These are phyloP conservation scores for Idaea dimidiata DNA, from an alignment of 2,888 invertebrate species.

Conservation along the genomic window DNA sequence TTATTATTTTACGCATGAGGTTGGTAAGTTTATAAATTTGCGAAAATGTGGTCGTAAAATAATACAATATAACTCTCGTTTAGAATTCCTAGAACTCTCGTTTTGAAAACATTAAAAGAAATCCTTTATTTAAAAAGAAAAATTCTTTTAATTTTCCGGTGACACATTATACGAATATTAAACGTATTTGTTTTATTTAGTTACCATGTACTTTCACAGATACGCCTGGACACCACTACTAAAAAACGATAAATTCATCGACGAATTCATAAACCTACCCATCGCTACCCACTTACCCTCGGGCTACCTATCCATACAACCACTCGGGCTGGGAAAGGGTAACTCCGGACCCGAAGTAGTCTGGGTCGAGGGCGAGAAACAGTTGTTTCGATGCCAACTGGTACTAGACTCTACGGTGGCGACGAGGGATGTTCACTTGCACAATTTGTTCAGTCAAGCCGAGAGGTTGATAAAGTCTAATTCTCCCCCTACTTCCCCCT, in stretches of 20 bases:
- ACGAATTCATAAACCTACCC: slow-evolving; percentile 90
- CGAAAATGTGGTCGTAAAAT: no score
- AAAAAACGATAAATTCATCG: slow-evolving; percentile 89
- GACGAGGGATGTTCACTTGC: slow-evolving; percentile 92
- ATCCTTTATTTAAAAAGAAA: no score
- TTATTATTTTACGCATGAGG: no score
- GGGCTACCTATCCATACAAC: slow-evolving; percentile 94
- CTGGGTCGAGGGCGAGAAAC: slow-evolving; percentile 96
- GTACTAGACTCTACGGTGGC: slow-evolving; percentile 94
- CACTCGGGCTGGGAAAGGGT: slow-evolving; percentile 94
- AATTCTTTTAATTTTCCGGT: no score
- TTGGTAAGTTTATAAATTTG: no score
- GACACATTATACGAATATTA: no score
- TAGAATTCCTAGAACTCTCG: no score
- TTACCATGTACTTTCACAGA: slow-evolving; percentile 39
- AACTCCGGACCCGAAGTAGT: slow-evolving; percentile 93
- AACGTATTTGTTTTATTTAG: no score
- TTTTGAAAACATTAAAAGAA: no score
- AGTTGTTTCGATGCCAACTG: slow-evolving; percentile 91
- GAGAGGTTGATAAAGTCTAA: slow-evolving; percentile 86
- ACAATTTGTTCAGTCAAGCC: slow-evolving; percentile 92
- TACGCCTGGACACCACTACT: slow-evolving; percentile 96
- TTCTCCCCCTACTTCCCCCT: slow-evolving; percentile 83
- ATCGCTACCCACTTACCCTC: slow-evolving; percentile 94
- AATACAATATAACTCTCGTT: no score